phyloP scores from a whole-genome alignment of 2,888 invertebrate species.

The Melieria omissa region DNA sequence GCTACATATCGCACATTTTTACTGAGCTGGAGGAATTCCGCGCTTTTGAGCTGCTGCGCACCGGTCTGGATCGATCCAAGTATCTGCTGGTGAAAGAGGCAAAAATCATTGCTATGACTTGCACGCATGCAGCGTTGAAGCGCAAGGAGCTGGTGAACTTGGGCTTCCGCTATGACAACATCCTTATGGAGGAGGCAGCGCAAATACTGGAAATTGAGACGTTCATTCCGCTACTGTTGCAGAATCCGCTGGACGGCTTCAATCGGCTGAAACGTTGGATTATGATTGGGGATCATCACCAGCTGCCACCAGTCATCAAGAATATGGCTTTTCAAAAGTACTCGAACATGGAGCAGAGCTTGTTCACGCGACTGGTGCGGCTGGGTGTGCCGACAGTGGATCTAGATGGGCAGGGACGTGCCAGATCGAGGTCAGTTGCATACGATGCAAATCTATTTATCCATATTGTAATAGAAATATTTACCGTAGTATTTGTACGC shows the following conservation, averaged over 20 bases:
- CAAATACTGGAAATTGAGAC: constrained; percentile 99
- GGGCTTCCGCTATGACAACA: constrained; percentile 97
- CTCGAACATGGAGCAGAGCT: constrained; percentile 99
- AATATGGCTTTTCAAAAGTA: constrained; percentile 99
- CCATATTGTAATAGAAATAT: neutral
- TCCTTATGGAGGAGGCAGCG: constrained; percentile 98
- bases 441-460: neutral
- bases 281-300: constrained; percentile 99
- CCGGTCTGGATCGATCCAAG: constrained; percentile 94
- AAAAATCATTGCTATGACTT: constrained; percentile 99
- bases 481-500: constrained; percentile 81
- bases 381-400: constrained; percentile 97
- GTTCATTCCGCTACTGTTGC: constrained; percentile 97
- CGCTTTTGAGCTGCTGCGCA: constrained; percentile 95
- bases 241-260: constrained; percentile 96
- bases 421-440: constrained; percentile 72
- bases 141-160: constrained; percentile 95
- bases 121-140: constrained; percentile 98
- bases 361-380: constrained; percentile 95
- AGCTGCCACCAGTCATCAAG: constrained; percentile 98
- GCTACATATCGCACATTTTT: constrained; percentile 95
- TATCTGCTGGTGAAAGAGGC: constrained; percentile 98
- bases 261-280: constrained; percentile 98
- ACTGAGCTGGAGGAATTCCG: constrained; percentile 97
- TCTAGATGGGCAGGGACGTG: constrained; percentile 97